phyloP scores from a whole-genome alignment of 37 sponge, comb jelly and placozoan species.

The Ephydatia muelleri region DNA sequence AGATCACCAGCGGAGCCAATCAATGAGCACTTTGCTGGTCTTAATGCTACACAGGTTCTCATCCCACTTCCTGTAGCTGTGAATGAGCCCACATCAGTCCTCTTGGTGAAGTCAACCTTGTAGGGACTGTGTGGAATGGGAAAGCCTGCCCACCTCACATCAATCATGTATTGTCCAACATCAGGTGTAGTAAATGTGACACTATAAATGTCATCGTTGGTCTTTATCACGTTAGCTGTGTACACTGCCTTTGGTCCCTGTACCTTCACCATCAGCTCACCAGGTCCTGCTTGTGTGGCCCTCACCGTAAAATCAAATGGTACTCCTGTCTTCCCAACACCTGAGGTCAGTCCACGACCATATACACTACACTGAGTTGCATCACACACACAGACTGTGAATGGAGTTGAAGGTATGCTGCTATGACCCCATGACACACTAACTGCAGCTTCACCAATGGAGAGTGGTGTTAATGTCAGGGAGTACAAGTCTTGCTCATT shows the following conservation, averaged over 20 bases:
- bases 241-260: conserved; percentile 49
- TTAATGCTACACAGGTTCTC: conserved; percentile 35
- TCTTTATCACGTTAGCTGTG: conserved; percentile 56
- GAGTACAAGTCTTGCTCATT: background rate
- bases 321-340: conserved; percentile 42
- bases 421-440: conserved; percentile 32
- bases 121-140: conserved; percentile 75
- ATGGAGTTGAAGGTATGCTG: conserved; percentile 35
- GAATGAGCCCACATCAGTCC: conserved; percentile 30
- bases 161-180: conserved; percentile 69
- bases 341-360: conserved; percentile 55
- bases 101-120: conserved; percentile 49
- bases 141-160: conserved; percentile 70
- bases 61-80: conserved; percentile 61
- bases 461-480: conserved; percentile 22
- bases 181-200: conserved; percentile 78
- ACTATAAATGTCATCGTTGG: conserved; percentile 46
- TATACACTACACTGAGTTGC: conserved; percentile 64
- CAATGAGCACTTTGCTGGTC: conserved; percentile 28
- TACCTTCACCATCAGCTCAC: conserved; percentile 67
- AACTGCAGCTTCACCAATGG: conserved; percentile 41
- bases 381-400: conserved; percentile 73
- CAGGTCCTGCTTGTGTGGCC: conserved; percentile 67
- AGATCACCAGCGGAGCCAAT: conserved; percentile 46
- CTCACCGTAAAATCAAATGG: conserved; percentile 62